phyloP scores from a whole-genome alignment of 2,888 invertebrate species.

The Entomobrya proxima region DNA sequence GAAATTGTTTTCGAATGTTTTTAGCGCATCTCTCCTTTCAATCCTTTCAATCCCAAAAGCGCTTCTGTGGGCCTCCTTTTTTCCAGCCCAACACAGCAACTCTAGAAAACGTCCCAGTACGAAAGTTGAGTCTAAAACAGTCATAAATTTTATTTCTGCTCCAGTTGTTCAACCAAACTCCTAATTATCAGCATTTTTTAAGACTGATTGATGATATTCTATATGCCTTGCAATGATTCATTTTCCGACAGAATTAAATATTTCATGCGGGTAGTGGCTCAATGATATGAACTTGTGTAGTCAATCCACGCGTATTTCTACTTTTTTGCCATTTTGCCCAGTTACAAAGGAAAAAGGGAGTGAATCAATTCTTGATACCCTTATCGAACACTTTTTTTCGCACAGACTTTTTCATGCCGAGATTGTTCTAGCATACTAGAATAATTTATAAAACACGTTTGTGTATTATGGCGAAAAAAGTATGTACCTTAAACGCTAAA shows the following conservation, averaged over 20 bases:
- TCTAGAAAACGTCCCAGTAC: not conserved
- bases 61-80: not conserved
- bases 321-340: too few relatives aligned
- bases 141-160: conserved; percentile 18
- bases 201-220: not conserved
- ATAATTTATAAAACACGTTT: too few relatives aligned
- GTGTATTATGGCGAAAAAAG: too few relatives aligned
- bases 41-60: not conserved
- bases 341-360: too few relatives aligned
- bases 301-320: not conserved
- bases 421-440: too few relatives aligned
- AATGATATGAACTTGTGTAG: not conserved
- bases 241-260: not conserved
- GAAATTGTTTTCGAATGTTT: conserved; percentile 12
- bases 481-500: too few relatives aligned
- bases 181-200: not conserved
- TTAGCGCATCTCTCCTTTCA: not conserved
- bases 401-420: too few relatives aligned
- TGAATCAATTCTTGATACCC: too few relatives aligned
- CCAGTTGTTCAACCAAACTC: not conserved
- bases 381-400: too few relatives aligned
- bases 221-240: not conserved
- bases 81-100: not conserved
- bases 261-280: not conserved
- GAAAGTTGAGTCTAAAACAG: not conserved